Percentiles rank a stretch among this genome's conserved stretches.
Conservation (phyloP, 2,888 invertebrate genomes). For the Globia sparganii region DNA sequence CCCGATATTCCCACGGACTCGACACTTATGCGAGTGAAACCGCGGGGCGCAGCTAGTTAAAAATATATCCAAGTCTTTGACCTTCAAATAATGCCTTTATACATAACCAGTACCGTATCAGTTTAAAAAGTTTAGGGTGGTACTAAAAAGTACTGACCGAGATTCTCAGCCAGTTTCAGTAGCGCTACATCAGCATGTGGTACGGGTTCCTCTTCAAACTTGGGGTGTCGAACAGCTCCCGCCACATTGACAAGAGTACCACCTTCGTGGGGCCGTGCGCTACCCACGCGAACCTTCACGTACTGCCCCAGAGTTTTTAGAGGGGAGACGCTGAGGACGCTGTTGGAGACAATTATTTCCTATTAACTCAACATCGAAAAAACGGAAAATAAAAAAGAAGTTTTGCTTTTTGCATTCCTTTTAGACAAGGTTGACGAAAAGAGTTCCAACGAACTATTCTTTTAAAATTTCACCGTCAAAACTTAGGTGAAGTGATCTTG, state of each 20-base stretch:
- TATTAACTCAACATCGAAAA: not conserved
- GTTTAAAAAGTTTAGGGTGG: no score
- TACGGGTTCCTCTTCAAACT: constrained; percentile 88
- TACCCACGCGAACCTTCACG: constrained; percentile 86
- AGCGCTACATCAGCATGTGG: constrained; percentile 87
- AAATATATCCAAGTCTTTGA: no score
- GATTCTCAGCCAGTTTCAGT: constrained; percentile 80
- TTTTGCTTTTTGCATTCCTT: not conserved
- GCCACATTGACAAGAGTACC: constrained; percentile 80
- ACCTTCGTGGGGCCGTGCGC: constrained; percentile 80
- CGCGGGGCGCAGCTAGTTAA: no score
- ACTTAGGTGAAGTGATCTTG: no score
- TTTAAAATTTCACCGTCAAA: not conserved
- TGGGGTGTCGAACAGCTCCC: constrained; percentile 86
- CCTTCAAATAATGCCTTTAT: no score
- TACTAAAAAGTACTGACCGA: constrained; percentile 71
- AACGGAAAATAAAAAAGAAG: no score
- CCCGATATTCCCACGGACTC: no score
- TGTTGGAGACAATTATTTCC: constrained; percentile 50
- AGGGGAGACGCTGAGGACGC: constrained; percentile 86
- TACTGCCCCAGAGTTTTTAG: constrained; percentile 79
- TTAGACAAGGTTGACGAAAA: not conserved
- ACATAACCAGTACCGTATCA: no score
- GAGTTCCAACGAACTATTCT: not conserved
- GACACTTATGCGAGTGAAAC: no score